Base-by-base conservation (phyloP, 1,140 invertebrate genomes). In the Macrobrachium rosenbergii region DNA sequence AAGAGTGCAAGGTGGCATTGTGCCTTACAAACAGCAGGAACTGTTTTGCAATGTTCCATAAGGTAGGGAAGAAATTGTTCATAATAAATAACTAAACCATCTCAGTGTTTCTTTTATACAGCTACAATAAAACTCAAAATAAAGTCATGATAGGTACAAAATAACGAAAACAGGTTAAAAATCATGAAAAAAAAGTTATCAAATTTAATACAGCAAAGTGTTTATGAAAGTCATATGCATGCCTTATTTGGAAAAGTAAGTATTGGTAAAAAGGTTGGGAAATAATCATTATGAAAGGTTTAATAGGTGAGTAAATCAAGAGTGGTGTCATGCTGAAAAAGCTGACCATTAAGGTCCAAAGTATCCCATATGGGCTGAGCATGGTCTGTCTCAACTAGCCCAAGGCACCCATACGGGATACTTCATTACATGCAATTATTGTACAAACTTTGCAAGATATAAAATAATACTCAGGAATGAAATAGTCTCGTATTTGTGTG, bases 41-140 rank as follows among this genome's bases (percentile, higher is more conserved):
- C 11, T 45, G 73, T 21, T 76, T 76, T 76, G 73, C 73, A 8
- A 21, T 52, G 43, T 45, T 76, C 73, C 73, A 76, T 45, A 45
- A 45, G 11, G 73, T 76, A 10, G 45, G 8, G 5, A 5, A 19
- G 58, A 8, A 16, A 19, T 76, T 76, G 45, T 43, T 0, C 43
- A 8, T 45, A 76, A 45, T 76, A 76, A 43, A 76, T 76, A 19
- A 6, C 23, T 7, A 76, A 52, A 16, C 19, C 58, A 76, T 16
- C 17, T 10, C 10, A 19, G 21, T 45, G 37, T 45, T 45, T 76
- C 14, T 76, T 45, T 52, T 17, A 45, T 52, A 43, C 37, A n/a
- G 45, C 37, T 17, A 52, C 43, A 76, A 17, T 58, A 6, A 52
- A 45, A 52, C 28, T 16, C 28, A 21, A 43, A 76, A 16, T 58